A percentile compares a stretch with the other conserved stretches of the same genome.
phyloP scores from a whole-genome alignment of 2,797 vertebrate species.

The Coilia nasus region DNA sequence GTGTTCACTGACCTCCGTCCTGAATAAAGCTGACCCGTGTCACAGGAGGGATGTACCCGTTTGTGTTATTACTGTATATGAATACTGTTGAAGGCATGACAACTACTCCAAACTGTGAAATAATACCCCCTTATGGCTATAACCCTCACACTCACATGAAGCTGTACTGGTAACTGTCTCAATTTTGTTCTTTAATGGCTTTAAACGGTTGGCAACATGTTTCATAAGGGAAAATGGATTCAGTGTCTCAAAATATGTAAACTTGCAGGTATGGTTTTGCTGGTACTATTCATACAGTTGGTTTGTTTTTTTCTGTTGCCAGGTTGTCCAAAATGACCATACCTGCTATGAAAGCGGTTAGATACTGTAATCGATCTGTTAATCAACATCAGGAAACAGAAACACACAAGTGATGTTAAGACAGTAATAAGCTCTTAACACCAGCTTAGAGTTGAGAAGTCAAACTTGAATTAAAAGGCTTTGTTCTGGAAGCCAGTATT shows the following conservation, averaged over 20 bases:
- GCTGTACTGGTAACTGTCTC: neutral
- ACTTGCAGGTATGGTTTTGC: neutral
- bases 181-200: neutral
- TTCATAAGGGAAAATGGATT: neutral
- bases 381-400: neutral
- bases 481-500: neutral
- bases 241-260: neutral
- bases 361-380: neutral
- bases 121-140: neutral
- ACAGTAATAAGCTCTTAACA: neutral
- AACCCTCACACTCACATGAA: neutral
- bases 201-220: neutral
- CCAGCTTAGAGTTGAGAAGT: neutral
- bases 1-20: conserved; percentile 33
- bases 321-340: neutral
- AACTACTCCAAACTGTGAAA: conserved; percentile 52
- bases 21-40: conserved; percentile 44
- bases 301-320: neutral
- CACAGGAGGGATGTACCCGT: neutral
- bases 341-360: neutral
- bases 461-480: neutral
- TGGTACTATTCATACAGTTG: neutral
- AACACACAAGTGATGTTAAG: neutral
- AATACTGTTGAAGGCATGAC: conserved; percentile 31
- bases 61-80: conserved; percentile 30